These are phyloP conservation scores for Scytalopus superciliaris DNA, from an alignment of 2,113 vertebrate genomes.

Conservation along the genomic window DNA sequence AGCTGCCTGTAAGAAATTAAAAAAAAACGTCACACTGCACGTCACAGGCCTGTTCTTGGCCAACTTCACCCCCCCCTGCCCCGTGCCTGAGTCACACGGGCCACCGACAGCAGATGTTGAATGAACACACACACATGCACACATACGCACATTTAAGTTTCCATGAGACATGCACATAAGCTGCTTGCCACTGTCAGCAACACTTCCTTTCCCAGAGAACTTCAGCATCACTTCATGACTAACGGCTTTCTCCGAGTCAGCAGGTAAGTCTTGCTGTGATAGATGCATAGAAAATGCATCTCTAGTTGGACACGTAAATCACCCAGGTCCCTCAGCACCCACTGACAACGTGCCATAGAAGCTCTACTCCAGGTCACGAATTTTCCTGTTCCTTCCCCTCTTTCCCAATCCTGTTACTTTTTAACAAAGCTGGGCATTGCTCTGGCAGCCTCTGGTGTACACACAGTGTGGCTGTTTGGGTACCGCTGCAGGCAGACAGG, in stretches of 20 bases:
- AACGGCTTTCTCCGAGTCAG: neutral
- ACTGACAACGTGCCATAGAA: rapidly evolving
- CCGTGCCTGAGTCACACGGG: neutral
- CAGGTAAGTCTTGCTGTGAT: neutral
- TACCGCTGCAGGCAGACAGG: neutral
- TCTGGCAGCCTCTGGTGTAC: neutral
- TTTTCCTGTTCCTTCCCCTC: neutral
- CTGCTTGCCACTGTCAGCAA: neutral
- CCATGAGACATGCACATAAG: neutral
- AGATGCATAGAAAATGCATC: rapidly evolving
- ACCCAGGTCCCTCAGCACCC: neutral
- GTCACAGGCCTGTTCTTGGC: neutral
- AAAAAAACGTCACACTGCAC: neutral
- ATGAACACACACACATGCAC: neutral
- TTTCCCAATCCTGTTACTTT: conserved; percentile 9
- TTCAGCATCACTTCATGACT: neutral
- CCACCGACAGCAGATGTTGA: neutral
- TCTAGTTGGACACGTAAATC: rapidly evolving
- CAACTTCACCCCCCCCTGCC: neutral
- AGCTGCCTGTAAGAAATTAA: neutral
- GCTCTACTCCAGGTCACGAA: neutral
- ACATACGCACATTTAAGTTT: neutral
- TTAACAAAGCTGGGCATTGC: conserved; percentile 15
- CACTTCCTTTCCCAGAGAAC: conserved; percentile 8
- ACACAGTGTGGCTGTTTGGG: neutral